Conservation (phyloP, 2,113 vertebrate species). For the Prunella fulvescens region DNA sequence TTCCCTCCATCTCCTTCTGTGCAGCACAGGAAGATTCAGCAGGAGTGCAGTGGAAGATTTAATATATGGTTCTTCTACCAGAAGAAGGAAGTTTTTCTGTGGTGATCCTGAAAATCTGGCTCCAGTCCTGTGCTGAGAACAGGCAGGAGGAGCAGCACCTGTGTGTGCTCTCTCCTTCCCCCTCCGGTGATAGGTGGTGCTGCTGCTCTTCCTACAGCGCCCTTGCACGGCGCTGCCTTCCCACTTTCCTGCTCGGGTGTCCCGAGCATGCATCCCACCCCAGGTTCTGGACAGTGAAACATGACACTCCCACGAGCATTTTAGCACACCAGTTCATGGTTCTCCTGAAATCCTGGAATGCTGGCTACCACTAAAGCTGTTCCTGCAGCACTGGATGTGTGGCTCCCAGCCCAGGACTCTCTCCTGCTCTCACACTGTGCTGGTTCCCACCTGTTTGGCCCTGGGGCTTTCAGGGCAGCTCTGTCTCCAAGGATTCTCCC, state of each 20-base stretch:
- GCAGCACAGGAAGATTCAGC: background rate
- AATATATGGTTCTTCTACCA: background rate
- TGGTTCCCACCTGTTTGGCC: background rate
- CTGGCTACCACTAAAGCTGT: background rate
- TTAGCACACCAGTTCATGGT: background rate
- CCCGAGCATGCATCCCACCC: background rate
- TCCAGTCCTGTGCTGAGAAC: background rate
- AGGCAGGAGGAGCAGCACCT: background rate
- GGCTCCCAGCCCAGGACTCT: background rate
- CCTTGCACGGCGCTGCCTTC: background rate
- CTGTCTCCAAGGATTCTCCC: background rate
- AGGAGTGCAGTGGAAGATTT: background rate
- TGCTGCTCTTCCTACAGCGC: constrained; percentile 4
- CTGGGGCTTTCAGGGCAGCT: background rate
- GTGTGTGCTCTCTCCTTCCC: background rate
- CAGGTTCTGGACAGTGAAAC: background rate
- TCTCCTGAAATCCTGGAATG: background rate
- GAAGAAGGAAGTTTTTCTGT: background rate
- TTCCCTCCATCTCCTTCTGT: background rate
- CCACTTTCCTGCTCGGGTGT: background rate
- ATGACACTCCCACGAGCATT: fast-evolving
- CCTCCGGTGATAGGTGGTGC: constrained; percentile 30
- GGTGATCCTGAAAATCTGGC: background rate
- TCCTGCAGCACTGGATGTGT: background rate
- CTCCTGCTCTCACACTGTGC: fast-evolving